Conservation (phyloP, 2,113 vertebrate species). For the Chlorodrepanis virens region DNA sequence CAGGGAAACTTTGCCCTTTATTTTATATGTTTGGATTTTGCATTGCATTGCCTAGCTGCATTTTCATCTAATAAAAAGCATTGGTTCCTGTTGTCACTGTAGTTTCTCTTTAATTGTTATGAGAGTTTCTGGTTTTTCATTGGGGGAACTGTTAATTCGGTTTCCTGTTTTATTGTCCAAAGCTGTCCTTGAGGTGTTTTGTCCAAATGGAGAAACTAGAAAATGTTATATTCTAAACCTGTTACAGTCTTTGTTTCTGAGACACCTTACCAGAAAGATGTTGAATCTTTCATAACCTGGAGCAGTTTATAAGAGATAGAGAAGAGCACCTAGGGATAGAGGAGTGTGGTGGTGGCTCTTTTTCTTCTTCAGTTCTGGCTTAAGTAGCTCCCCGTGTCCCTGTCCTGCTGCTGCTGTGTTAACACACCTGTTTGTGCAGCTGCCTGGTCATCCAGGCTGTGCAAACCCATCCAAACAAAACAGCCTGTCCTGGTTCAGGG, state of each 20-base stretch:
- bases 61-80: neutral
- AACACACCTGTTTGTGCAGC: neutral
- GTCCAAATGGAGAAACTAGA: neutral
- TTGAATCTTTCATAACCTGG: neutral
- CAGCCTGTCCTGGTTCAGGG: neutral
- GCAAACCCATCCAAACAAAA: neutral
- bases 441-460: neutral
- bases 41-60: neutral
- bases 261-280: neutral
- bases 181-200: neutral
- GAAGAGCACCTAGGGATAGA: neutral
- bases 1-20: neutral
- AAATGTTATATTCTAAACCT: neutral
- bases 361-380: neutral
- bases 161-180: neutral
- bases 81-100: neutral
- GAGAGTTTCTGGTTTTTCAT: neutral
- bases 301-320: neutral
- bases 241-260: neutral
- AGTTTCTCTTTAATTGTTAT: neutral
- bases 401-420: neutral
- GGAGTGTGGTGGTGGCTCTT: neutral
- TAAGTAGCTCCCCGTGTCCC: neutral
- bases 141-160: neutral
- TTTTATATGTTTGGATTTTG: neutral